Evolutionary conservation across 2,113 vertebrate genomes (phyloP).

Genomic region (Chitala chitala): DNA sequence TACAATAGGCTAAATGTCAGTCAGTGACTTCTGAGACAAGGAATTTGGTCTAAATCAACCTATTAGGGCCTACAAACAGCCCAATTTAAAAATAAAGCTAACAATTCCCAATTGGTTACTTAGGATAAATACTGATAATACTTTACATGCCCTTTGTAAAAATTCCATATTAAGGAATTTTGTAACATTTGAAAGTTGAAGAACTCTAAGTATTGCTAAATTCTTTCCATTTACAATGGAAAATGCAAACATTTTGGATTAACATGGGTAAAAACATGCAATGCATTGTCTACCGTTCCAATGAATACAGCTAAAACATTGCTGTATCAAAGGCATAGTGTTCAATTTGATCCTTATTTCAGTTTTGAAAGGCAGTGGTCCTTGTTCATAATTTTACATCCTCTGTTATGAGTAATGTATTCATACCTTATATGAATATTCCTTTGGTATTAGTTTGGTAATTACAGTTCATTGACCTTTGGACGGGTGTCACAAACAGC

Average conservation of each 20-base stretch:
- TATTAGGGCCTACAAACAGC: background rate
- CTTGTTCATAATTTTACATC: background rate
- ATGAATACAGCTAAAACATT: background rate
- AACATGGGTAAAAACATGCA: background rate
- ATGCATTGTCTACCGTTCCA: background rate
- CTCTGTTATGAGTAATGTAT: slow-evolving; percentile 18
- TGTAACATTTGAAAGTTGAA: background rate
- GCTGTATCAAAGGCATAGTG: background rate
- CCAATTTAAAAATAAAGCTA: no score
- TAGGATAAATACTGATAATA: no score
- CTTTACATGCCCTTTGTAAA: background rate
- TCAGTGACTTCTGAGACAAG: background rate
- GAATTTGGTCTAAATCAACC: background rate
- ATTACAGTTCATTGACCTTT: slow-evolving; percentile 31
- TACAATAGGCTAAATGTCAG: background rate
- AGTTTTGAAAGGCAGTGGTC: background rate
- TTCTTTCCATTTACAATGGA: background rate
- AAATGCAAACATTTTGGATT: background rate
- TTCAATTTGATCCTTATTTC: background rate
- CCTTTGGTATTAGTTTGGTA: slow-evolving; percentile 4
- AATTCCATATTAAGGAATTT: background rate
- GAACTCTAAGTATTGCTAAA: background rate
- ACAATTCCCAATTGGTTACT: no score
- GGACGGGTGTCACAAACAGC: slow-evolving; percentile 19
- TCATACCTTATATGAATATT: slow-evolving; percentile 13